Conservation (phyloP, 2,797 vertebrate genomes). For the Champsocephalus esox region DNA sequence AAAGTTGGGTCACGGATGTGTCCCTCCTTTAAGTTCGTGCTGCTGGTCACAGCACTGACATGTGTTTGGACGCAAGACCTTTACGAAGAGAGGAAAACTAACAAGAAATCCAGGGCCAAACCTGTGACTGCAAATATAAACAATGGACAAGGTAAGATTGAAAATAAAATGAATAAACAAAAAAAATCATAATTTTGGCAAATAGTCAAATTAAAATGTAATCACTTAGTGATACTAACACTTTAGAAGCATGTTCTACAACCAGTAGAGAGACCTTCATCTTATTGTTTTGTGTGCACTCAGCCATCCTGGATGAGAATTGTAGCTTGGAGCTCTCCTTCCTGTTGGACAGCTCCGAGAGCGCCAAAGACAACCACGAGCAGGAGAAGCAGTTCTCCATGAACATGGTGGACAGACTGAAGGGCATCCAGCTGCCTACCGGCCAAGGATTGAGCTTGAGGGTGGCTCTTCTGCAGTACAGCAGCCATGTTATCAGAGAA, state of each 20-base stretch:
- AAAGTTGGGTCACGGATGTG: slow-evolving; percentile 76
- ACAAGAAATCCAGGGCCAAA: slow-evolving; percentile 78
- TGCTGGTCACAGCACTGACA: slow-evolving; percentile 83
- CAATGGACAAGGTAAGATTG: slow-evolving; percentile 86
- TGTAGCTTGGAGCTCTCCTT: slow-evolving; percentile 92
- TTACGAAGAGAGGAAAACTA: slow-evolving; percentile 77
- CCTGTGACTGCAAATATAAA: slow-evolving; percentile 78
- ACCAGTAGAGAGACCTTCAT: slow-evolving; percentile 1
- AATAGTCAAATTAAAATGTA: not conserved
- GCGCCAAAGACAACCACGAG: slow-evolving; percentile 90
- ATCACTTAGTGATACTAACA: not conserved
- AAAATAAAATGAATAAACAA: not conserved
- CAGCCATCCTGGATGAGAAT: slow-evolving; percentile 87
- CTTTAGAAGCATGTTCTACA: not conserved
- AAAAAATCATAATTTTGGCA: not conserved
- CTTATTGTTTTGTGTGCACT: slow-evolving; percentile 31
- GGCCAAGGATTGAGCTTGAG: slow-evolving; percentile 86
- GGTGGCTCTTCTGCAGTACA: slow-evolving; percentile 92
- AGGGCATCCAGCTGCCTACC: slow-evolving; percentile 83
- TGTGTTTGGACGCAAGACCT: slow-evolving; percentile 83
- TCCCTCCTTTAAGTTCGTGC: slow-evolving; percentile 73
- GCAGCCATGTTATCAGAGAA: slow-evolving; percentile 91
- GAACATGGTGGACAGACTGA: slow-evolving; percentile 87
- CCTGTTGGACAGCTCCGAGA: slow-evolving; percentile 94
- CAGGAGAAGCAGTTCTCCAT: slow-evolving; percentile 90